phyloP scores from a whole-genome alignment of 2,113 vertebrate species.

The Melanostigma gelatinosum region DNA sequence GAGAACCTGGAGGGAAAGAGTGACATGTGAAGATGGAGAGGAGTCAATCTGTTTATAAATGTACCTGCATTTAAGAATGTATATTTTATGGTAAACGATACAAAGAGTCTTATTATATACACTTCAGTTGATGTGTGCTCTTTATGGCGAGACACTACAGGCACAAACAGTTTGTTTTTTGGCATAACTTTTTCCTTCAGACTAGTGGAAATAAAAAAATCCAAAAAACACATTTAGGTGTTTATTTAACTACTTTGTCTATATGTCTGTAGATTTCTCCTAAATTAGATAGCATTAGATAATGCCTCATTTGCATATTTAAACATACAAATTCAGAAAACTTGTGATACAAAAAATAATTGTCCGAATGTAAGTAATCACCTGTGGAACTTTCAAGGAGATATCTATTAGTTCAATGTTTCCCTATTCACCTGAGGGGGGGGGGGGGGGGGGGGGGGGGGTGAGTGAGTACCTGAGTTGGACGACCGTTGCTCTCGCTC shows the following conservation, averaged over 20 bases:
- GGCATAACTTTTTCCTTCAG: neutral
- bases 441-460: too few species aligned
- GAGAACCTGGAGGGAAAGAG: slow-evolving; percentile 81
- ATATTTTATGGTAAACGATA: neutral
- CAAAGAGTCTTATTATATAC: neutral
- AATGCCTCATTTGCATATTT: too few species aligned
- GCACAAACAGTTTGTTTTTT: neutral
- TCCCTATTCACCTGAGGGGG: too few species aligned
- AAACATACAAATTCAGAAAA: too few species aligned
- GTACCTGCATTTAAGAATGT: neutral
- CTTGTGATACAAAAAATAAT: too few species aligned
- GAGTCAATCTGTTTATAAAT: neutral
- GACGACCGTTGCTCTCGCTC: slow-evolving; percentile 95
- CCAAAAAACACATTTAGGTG: too few species aligned
- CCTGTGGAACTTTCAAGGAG: neutral
- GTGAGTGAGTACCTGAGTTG: slow-evolving; percentile 87
- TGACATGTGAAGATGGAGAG: neutral
- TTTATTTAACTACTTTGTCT: neutral
- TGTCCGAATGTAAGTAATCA: neutral
- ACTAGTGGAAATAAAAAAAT: too few species aligned
- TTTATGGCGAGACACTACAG: neutral
- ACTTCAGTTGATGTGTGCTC: neutral
- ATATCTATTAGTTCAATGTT: neutral
- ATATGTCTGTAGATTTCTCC: too few species aligned
- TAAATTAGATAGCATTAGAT: too few species aligned